Percentiles rank a stretch among this genome's conserved stretches.
phyloP scores from a whole-genome alignment of 2,888 invertebrate species.

The Agonopterix subpropinquella region DNA sequence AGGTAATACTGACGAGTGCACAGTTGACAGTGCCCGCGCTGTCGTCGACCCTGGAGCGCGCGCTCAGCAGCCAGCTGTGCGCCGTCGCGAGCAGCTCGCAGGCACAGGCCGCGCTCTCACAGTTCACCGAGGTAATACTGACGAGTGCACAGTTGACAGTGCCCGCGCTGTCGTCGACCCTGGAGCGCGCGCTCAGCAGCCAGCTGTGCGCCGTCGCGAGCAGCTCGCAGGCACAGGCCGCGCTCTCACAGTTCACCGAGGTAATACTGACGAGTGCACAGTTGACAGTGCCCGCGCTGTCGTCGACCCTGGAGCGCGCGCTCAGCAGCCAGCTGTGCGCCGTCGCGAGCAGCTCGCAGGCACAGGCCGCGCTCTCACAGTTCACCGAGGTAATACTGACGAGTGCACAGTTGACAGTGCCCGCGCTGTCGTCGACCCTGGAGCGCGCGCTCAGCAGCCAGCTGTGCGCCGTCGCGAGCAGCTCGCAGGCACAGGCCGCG shows the following conservation, averaged over 20 bases:
- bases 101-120: conserved; percentile 72
- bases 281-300: conserved; percentile 74
- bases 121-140: conserved; percentile 65
- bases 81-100: conserved; percentile 79
- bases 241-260: conserved; percentile 71
- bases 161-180: conserved; percentile 75
- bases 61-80: conserved; percentile 81
- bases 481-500: conserved; percentile 75
- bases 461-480: conserved; percentile 77
- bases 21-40: conserved; percentile 75
- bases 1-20: conserved; percentile 57
- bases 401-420: conserved; percentile 65
- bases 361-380: conserved; percentile 73
- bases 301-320: conserved; percentile 79
- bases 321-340: conserved; percentile 81
- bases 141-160: conserved; percentile 63
- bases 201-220: conserved; percentile 80
- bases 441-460: conserved; percentile 82
- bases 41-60: conserved; percentile 77
- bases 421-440: conserved; percentile 77
- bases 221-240: conserved; percentile 76
- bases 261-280: conserved; percentile 51
- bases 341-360: conserved; percentile 77
- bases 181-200: conserved; percentile 81
- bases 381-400: conserved; percentile 63